Conservation (phyloP, 2,113 vertebrate species). For the Myocastor coypus region DNA sequence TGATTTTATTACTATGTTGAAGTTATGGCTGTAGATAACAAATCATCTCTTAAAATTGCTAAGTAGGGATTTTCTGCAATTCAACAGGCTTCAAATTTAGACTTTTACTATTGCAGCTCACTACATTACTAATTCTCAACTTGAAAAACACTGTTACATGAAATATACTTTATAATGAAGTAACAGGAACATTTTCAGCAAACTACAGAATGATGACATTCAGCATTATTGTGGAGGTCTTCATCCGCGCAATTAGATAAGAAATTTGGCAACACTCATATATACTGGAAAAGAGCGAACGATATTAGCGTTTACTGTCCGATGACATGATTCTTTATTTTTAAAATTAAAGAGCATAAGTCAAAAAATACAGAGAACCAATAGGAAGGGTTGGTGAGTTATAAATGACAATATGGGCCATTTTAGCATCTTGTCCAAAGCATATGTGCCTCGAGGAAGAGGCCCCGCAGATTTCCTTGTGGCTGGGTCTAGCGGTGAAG, state of each 20-base stretch:
- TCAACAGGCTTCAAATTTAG: not conserved
- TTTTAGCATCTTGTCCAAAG: too few relatives aligned
- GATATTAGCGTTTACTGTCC: conserved; percentile 6
- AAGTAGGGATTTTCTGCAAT: not conserved
- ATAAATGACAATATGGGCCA: not conserved
- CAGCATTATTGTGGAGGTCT: not conserved
- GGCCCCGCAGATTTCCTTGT: too few relatives aligned
- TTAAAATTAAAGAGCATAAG: conserved; percentile 17
- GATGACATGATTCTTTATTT: not conserved
- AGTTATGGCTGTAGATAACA: not conserved
- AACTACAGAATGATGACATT: not conserved
- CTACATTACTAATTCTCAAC: not conserved
- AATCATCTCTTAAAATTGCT: conserved; percentile 2
- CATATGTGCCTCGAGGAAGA: too few relatives aligned
- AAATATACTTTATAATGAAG: not conserved
- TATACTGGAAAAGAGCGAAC: not conserved
- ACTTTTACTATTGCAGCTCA: not conserved
- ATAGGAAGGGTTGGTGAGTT: not conserved
- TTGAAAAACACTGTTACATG: not conserved
- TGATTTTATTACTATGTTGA: not conserved
- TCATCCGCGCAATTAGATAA: not conserved
- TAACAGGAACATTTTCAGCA: not conserved
- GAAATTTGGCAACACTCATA: not conserved
- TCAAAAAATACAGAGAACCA: not conserved
- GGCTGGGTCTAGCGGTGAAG: too few relatives aligned